These are phyloP conservation scores for Xestia xanthographa DNA, from an alignment of 2,888 invertebrate genomes.

Conservation along the genomic window DNA sequence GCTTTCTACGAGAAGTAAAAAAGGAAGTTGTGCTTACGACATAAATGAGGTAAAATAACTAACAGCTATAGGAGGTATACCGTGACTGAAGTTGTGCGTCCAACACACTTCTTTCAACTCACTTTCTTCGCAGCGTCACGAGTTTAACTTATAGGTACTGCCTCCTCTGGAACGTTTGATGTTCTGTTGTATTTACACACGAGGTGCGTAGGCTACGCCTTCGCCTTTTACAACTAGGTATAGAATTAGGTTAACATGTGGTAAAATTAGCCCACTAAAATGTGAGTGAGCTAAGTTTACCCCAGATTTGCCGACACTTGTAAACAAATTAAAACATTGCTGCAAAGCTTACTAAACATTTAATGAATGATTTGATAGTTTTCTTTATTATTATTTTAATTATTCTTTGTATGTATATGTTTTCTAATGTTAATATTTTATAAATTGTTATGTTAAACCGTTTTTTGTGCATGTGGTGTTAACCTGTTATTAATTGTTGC, in stretches of 20 bases:
- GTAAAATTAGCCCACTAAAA: not conserved
- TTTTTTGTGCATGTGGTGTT: too few relatives aligned
- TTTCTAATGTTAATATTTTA: too few relatives aligned
- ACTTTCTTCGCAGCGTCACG: not conserved
- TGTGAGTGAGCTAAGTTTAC: not conserved
- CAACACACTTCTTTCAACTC: not conserved
- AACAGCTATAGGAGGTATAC: not conserved
- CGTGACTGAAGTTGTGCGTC: not conserved
- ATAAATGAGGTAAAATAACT: not conserved
- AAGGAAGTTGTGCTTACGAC: not conserved
- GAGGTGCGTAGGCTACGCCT: not conserved
- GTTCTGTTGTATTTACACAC: not conserved
- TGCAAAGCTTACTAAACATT: too few relatives aligned
- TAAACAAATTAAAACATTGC: constrained; percentile 7
- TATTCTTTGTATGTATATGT: too few relatives aligned
- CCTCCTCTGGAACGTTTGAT: not conserved
- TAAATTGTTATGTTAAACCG: too few relatives aligned
- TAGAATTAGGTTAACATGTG: not conserved
- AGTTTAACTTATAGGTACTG: not conserved
- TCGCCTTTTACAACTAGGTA: not conserved
- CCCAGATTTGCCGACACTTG: not conserved
- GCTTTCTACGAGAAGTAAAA: not conserved
- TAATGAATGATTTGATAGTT: too few relatives aligned
- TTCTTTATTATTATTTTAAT: too few relatives aligned
- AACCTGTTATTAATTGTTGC: too few relatives aligned